Evolutionary conservation across 2,113 vertebrate species (phyloP).

Genomic region (Rostratula benghalensis): DNA sequence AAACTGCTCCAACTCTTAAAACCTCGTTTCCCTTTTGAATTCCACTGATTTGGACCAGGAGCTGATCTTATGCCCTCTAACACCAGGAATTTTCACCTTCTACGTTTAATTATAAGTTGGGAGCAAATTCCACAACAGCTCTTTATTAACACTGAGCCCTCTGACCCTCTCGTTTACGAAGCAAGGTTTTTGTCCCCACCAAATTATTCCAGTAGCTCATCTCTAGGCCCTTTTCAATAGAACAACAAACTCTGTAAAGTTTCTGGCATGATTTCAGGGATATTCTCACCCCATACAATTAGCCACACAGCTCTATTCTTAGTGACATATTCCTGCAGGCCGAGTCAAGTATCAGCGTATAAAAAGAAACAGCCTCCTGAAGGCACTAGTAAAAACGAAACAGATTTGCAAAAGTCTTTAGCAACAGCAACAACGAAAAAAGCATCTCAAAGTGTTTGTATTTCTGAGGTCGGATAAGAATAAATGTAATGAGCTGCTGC

Average conservation of each 20-base stretch:
- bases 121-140: not conserved
- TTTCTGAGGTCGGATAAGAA: constrained; percentile 12
- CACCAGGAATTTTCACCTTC: not conserved
- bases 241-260: not conserved
- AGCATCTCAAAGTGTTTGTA: not conserved
- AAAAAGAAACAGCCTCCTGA: not conserved
- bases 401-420: not conserved
- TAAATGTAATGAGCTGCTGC: not conserved
- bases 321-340: not conserved
- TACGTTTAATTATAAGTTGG: not conserved
- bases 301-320: not conserved
- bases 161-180: not conserved
- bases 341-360: not conserved
- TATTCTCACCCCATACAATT: not conserved
- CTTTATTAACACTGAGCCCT: not conserved
- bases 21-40: not conserved
- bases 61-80: not conserved
- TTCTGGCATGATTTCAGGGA: not conserved
- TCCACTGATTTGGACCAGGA: not conserved
- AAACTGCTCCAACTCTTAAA: not conserved
- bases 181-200: not conserved
- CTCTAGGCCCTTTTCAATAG: not conserved
- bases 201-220: not conserved
- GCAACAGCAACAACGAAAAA: not conserved
- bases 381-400: not conserved